A percentile compares a stretch with the other conserved stretches of the same genome.
phyloP scores from a whole-genome alignment of 1,140 invertebrate species.

The Scaptomyza pallida region DNA sequence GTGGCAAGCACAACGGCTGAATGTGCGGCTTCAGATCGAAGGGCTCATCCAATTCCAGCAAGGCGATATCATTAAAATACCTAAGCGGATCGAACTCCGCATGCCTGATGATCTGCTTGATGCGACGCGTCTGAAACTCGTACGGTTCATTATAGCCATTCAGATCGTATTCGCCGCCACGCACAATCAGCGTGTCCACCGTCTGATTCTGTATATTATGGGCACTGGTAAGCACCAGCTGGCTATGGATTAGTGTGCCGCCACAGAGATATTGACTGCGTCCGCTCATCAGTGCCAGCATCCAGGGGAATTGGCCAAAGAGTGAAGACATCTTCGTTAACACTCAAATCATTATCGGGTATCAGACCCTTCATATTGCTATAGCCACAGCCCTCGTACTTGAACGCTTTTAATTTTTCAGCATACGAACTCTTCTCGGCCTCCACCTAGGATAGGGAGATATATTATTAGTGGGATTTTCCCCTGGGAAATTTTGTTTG shows the following conservation, averaged over 20 bases:
- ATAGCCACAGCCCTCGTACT: slow-evolving; percentile 87
- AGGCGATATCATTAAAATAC: slow-evolving; percentile 87
- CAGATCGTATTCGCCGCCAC: slow-evolving; percentile 92
- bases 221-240: slow-evolving; percentile 87
- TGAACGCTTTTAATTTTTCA: slow-evolving; percentile 37
- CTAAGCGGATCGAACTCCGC: slow-evolving; percentile 85
- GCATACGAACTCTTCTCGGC: slow-evolving; percentile 49
- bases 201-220: slow-evolving; percentile 85
- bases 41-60: slow-evolving; percentile 87
- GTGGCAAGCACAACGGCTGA: slow-evolving; percentile 90
- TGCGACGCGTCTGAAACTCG: slow-evolving; percentile 89
- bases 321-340: slow-evolving; percentile 85
- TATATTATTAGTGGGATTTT: too few species aligned
- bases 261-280: slow-evolving; percentile 87
- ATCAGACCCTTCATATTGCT: slow-evolving; percentile 89
- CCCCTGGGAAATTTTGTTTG: too few species aligned
- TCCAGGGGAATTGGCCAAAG: slow-evolving; percentile 90
- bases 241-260: slow-evolving; percentile 87
- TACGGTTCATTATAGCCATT: slow-evolving; percentile 60
- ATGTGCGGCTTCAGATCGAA: slow-evolving; percentile 88
- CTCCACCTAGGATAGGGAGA: slow-evolving; percentile 21
- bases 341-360: slow-evolving; percentile 86
- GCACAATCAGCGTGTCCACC: slow-evolving; percentile 77
- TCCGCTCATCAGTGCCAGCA: slow-evolving; percentile 88
- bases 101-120: slow-evolving; percentile 85